phyloP scores from a whole-genome alignment of 2,888 invertebrate species.

The Amitus sp. region DNA sequence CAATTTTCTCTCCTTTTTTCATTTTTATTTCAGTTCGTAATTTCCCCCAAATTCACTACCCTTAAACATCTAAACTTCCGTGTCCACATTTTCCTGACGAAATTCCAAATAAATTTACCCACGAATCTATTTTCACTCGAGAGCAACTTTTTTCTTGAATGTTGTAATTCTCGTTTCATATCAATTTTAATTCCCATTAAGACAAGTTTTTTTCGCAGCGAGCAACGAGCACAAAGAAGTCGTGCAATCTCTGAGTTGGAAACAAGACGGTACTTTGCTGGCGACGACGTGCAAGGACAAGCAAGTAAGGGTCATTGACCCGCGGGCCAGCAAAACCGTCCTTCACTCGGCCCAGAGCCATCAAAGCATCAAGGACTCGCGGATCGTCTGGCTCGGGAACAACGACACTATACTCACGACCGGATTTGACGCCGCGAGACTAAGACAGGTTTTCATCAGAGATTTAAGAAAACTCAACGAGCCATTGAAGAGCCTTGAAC shows the following conservation, averaged over 20 bases:
- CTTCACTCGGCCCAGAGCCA: conserved; percentile 78
- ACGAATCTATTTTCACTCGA: too few species aligned
- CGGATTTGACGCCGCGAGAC: conserved; percentile 87
- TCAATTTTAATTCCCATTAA: too few species aligned
- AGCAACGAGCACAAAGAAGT: conserved; percentile 86
- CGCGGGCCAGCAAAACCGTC: conserved; percentile 69
- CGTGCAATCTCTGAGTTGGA: conserved; percentile 92
- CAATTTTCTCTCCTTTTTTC: too few species aligned
- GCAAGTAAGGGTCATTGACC: conserved; percentile 86
- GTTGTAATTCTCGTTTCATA: too few species aligned
- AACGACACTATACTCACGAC: conserved; percentile 86
- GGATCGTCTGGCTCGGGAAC: conserved; percentile 91
- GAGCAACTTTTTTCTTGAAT: too few species aligned
- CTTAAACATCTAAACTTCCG: too few species aligned
- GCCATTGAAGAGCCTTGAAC: conserved; percentile 80
- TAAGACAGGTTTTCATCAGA: conserved; percentile 88
- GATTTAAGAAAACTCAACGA: conserved; percentile 84
- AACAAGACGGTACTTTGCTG: conserved; percentile 82
- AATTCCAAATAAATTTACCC: too few species aligned
- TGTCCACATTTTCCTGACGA: too few species aligned
- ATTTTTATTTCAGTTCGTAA: too few species aligned
- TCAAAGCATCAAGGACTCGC: conserved; percentile 90
- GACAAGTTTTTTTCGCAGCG: too few species aligned
- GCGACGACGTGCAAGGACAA: conserved; percentile 94
- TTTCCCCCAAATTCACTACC: too few species aligned